Evolutionary conservation across 2,797 vertebrate species (phyloP).

Genomic region (Acridotheres tristis): DNA sequence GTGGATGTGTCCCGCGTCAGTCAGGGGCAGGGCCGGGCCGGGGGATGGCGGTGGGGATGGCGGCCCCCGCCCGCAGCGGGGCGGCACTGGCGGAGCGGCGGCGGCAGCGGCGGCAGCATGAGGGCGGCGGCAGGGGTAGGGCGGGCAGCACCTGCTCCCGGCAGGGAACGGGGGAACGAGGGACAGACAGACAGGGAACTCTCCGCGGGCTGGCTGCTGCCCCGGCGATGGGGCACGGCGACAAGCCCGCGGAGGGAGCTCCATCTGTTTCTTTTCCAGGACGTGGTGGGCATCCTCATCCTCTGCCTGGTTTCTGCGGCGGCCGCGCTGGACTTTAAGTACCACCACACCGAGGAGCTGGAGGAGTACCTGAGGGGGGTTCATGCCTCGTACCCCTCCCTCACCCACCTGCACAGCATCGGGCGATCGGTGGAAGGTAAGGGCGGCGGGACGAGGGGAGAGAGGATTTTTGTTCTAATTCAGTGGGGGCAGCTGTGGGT

Average conservation of each 20-base stretch:
- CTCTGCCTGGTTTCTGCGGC: constrained; percentile 44
- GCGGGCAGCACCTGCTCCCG: neutral
- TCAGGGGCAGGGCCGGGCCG: constrained; percentile 19
- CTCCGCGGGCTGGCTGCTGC: neutral
- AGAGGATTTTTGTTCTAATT: rapidly evolving
- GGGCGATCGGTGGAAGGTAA: constrained; percentile 80
- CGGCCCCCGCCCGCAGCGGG: neutral
- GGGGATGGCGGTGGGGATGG: neutral
- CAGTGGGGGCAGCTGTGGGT: rapidly evolving
- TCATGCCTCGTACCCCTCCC: constrained; percentile 39
- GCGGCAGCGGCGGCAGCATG: neutral
- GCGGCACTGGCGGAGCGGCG: neutral
- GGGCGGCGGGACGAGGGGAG: rapidly evolving
- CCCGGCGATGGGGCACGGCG: neutral
- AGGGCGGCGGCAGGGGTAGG: neutral
- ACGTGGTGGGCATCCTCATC: constrained; percentile 38
- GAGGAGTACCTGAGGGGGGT: constrained; percentile 70
- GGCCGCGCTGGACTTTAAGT: constrained; percentile 73
- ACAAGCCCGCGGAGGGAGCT: neutral
- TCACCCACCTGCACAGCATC: constrained; percentile 77
- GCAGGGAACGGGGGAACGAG: neutral
- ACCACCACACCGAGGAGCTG: constrained; percentile 68
- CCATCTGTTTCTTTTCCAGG: neutral
- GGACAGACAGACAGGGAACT: neutral
- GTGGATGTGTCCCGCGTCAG: neutral